A percentile compares a stretch with the other conserved stretches of the same genome.
Conservation (phyloP, 2,888 invertebrate genomes). For the Pyralis farinalis region DNA sequence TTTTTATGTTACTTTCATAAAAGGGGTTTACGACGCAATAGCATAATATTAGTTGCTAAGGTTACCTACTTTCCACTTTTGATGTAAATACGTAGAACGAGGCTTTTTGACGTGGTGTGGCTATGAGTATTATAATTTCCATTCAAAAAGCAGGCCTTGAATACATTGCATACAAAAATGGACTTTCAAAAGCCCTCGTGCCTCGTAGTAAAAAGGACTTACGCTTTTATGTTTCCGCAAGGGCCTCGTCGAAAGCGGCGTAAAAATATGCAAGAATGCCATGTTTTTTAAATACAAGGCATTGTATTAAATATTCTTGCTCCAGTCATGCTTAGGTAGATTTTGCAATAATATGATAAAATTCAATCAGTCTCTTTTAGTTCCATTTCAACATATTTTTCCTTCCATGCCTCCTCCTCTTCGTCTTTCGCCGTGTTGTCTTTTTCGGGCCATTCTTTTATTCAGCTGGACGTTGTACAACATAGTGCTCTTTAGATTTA, state of each 20-base stretch:
- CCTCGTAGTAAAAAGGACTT: conserved; percentile 33
- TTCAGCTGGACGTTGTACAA: no score
- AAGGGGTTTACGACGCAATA: background rate
- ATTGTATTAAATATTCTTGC: background rate
- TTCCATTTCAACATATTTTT: no score
- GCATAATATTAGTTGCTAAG: background rate
- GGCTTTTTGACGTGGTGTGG: conserved; percentile 14
- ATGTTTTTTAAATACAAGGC: conserved; percentile 19
- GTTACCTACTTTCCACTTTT: background rate
- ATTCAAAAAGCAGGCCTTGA: conserved; percentile 29
- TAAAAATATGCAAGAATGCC: conserved; percentile 42
- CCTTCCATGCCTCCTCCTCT: no score
- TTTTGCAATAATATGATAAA: no score
- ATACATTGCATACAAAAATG: conserved; percentile 32
- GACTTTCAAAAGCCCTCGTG: conserved; percentile 33
- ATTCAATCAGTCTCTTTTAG: no score
- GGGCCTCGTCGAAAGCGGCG: conserved; percentile 34
- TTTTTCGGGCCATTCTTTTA: no score
- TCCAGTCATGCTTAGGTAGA: no score
- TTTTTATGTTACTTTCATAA: background rate
- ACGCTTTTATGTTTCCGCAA: conserved; percentile 38
- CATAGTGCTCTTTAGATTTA: no score
- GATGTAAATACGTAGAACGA: conserved; percentile 1
- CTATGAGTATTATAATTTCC: conserved; percentile 28
- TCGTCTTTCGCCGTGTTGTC: no score